Evolutionary conservation across 2,888 invertebrate genomes (phyloP).

Genomic region (Pyrrhosoma nymphula): DNA sequence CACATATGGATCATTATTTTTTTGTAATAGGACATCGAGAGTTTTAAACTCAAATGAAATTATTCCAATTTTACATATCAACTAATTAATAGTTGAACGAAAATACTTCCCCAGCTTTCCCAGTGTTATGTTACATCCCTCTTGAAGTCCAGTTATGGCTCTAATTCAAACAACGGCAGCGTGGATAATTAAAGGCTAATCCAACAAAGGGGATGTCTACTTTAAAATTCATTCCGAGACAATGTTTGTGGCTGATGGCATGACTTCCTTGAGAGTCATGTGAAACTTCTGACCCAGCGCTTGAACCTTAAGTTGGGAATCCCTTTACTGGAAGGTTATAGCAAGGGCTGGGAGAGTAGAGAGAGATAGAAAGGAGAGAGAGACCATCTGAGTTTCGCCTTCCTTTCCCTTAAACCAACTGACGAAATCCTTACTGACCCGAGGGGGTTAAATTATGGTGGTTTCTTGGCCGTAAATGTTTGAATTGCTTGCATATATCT

Average conservation of each 20-base stretch:
- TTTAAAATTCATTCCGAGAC: background rate
- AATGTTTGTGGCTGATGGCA: background rate
- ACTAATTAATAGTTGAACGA: too few species aligned
- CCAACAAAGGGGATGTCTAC: background rate
- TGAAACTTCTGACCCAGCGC: background rate
- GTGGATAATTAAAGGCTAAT: background rate
- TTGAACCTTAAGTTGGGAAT: background rate
- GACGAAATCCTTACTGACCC: conserved; percentile 31
- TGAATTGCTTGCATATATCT: conserved; percentile 11
- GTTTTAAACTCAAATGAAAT: too few species aligned
- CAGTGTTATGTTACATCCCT: too few species aligned
- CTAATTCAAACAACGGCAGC: too few species aligned
- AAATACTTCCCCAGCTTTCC: too few species aligned
- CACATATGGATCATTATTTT: too few species aligned
- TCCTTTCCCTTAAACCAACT: conserved; percentile 32
- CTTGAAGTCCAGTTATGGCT: too few species aligned
- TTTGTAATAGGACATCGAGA: too few species aligned
- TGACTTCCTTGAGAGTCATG: background rate
- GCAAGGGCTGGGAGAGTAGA: background rate
- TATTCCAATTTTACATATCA: too few species aligned
- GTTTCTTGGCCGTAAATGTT: conserved; percentile 29
- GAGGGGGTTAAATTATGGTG: conserved; percentile 9
- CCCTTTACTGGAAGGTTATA: background rate
- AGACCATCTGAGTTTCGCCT: background rate
- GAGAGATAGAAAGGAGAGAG: background rate